Evolutionary conservation across 2,888 invertebrate species (phyloP), one percentile per base, ranked within the genome.

Genomic region (Campoplex capitator): DNA sequence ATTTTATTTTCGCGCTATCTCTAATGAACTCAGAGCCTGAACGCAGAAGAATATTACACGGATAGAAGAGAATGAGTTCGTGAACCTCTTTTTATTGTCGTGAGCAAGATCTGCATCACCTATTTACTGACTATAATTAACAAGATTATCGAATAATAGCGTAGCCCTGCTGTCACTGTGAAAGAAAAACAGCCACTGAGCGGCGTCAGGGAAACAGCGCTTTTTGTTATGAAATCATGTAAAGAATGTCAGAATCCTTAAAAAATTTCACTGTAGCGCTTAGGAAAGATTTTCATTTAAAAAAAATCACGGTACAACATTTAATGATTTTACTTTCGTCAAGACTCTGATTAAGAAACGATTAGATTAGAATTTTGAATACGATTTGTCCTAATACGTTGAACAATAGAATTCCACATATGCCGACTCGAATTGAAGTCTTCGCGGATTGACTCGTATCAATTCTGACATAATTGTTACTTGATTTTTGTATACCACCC

Each of bases 71-170:
- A 81, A 65, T 56, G 32, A 70, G 58, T 75, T 70, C n/a, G 48
- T n/a, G 45, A 70, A 76, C 56, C 56, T 58, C 54, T 74, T 45
- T 74, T 42, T 54, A 18, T 62, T 71, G 45, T 71, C 71, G 51
- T 38, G 23, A 62, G 32, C 45, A 56, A 56, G 35, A 56, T 70
- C 51, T 32, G 42, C 32, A 18, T 80, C 35, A 38, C 28, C 58
- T 70, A 18, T 18, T 71, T 45, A 45, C 58, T n/a, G 48, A 18
- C 23, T 48, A 18, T 70, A 6, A 78, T 73, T 71, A 80, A 73
- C 45, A 48, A 80, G 48, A 68, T 70, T 68, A 65, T 56, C 18
- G 4, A 70, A 78, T 70, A 54, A 56, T 28, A 6, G 23, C 51
- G 38, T 38, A 35, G 35, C 32, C 38, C 16, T 67, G 42, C 16